Evolutionary conservation across 2,888 invertebrate species (phyloP).

Genomic region (Rhagophthalmus giganteus): DNA sequence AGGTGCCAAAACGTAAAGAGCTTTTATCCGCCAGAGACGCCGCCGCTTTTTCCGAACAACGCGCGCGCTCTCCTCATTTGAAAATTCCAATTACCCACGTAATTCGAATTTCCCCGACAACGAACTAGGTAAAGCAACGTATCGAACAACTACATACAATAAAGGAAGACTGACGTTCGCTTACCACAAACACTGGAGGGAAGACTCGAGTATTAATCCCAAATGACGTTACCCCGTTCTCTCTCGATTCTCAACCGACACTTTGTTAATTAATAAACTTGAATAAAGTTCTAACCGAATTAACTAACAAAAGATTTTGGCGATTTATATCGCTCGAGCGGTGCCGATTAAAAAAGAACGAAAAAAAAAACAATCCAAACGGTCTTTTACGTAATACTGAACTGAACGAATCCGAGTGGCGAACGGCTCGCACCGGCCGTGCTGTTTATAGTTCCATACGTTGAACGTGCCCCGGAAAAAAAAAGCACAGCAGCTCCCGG

Average conservation of each 20-base stretch:
- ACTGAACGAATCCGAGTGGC: not conserved
- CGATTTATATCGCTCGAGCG: no score
- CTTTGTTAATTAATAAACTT: slow-evolving; percentile 7
- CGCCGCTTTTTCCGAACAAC: slow-evolving; percentile 14
- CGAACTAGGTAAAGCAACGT: no score
- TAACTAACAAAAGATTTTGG: no score
- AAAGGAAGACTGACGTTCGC: slow-evolving; percentile 5
- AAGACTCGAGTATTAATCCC: slow-evolving; percentile 30
- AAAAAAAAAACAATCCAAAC: no score
- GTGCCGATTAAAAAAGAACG: no score
- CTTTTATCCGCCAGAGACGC: slow-evolving; percentile 38
- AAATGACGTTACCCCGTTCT: slow-evolving; percentile 29
- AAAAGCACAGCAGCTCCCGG: slow-evolving; percentile 28
- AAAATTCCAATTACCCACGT: no score
- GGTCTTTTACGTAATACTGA: not conserved
- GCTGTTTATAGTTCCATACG: not conserved
- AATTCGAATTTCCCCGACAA: no score
- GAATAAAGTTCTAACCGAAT: not conserved
- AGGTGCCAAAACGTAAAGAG: slow-evolving; percentile 35
- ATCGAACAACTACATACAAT: no score
- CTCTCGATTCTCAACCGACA: slow-evolving; percentile 13
- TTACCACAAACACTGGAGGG: slow-evolving; percentile 29
- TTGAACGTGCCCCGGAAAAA: no score
- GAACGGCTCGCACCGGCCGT: not conserved
- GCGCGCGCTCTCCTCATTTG: no score